Evolutionary conservation across 2,888 invertebrate species (phyloP), one percentile per base, ranked within the genome.

Genomic region (Amphipoea oculea): DNA sequence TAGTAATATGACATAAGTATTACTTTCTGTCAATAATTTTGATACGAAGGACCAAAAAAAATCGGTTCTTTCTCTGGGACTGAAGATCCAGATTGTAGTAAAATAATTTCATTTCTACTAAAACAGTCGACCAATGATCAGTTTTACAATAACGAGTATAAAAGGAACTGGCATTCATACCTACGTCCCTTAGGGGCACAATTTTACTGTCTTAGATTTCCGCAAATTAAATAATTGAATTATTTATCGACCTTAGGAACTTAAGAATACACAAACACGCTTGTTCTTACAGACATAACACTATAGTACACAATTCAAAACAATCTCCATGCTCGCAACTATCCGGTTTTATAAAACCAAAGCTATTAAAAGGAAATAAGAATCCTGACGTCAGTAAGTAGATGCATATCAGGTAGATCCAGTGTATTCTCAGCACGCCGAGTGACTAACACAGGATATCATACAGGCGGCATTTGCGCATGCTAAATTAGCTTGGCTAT

Each of bases 381-480:
- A 73, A 51, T 74, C 4, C 45, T 81, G 71, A 81, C 75, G 79
- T 82, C 80, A 75, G 6, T 80, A 78, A 84, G 74, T 42, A 86
- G 54, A 89, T 89, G 86, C 88, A 83, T 73, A 83, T 79, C 88
- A 82, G 76, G 83, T 81, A 80, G 73, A 67, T 45, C 36, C 36
- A 67, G 80, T 69, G 60, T 77, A 88, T 86, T 79, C 88, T 66
- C 78, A 36, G 72, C 89, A 89, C 89, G 88, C 69, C 9, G 45
- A 54, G 12, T 83, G 88, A 89, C 75, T 86, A 83, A 86, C 48
- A 81, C 88, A 89, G 88, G 88, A 89, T 88, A 85, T 76, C 78
- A 78, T 70, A 77, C 69, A 69, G 66, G 45, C 74, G 65, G 48
- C 79, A 78, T 78, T 78, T 72, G 74, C 63, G 81, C 86, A 86